phyloP scores from a whole-genome alignment of 2,797 vertebrate species.

The Huso huso region DNA sequence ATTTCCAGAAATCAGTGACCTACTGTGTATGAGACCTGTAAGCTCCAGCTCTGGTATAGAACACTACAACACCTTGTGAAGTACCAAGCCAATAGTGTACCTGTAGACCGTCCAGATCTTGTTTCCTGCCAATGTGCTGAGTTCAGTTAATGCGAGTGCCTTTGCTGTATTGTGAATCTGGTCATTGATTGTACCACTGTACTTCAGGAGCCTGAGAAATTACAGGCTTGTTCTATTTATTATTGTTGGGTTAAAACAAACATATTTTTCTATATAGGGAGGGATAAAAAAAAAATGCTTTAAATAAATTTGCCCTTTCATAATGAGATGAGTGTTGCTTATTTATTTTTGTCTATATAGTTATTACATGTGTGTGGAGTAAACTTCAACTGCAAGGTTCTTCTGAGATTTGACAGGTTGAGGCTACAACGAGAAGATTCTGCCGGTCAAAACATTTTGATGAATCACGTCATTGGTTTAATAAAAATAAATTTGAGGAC shows the following conservation, averaged over 20 bases:
- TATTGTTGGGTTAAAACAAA: constrained; percentile 68
- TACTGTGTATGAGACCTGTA: constrained; percentile 4
- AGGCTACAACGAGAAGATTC: no score
- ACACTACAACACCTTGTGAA: constrained; percentile 12
- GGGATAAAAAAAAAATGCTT: constrained; percentile 49
- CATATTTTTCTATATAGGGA: constrained; percentile 72
- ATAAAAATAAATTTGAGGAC: no score
- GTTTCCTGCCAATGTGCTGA: constrained; percentile 45
- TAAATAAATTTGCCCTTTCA: constrained; percentile 70
- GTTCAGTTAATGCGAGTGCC: constrained; percentile 68
- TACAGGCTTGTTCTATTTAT: constrained; percentile 62
- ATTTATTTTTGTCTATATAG: constrained; percentile 5
- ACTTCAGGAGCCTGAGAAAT: constrained; percentile 48
- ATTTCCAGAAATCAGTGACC: not conserved
- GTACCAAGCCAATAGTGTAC: not conserved
- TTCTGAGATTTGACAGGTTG: no score
- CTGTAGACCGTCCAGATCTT: constrained; percentile 15
- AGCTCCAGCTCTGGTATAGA: constrained; percentile 7
- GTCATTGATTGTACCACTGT: constrained; percentile 68
- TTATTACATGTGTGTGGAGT: no score
- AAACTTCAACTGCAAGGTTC: no score
- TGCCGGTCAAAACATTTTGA: no score
- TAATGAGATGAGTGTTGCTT: constrained; percentile 27
- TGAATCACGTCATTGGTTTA: no score
- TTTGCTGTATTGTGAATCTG: constrained; percentile 68